These are phyloP conservation scores for Anoplolepis gracilipes DNA, from an alignment of 1,140 invertebrate species.

Conservation along the genomic window DNA sequence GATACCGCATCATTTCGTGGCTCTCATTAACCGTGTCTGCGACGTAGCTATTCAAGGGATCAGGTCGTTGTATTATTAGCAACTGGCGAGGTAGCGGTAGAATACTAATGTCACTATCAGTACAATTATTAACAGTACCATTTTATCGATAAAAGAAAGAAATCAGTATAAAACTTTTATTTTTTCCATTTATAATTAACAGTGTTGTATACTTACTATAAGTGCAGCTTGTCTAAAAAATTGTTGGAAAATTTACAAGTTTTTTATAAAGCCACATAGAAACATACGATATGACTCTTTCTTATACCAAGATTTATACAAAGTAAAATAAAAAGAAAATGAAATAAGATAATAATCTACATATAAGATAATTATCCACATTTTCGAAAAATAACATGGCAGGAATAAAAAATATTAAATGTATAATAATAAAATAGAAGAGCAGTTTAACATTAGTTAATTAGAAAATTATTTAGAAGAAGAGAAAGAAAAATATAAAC, in stretches of 20 bases:
- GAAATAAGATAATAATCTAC: too few species aligned
- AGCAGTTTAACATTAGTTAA: neutral
- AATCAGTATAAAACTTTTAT: constrained; percentile 2
- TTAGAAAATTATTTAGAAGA: neutral
- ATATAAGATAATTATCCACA: too few species aligned
- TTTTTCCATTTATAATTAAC: constrained; percentile 7
- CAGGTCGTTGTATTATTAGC: constrained; percentile 40
- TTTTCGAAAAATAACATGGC: neutral
- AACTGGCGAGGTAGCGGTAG: neutral
- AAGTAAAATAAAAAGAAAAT: too few species aligned
- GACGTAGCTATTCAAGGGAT: constrained; percentile 36
- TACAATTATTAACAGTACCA: neutral
- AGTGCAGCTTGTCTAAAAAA: neutral
- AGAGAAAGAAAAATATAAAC: neutral
- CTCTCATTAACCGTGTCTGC: constrained; percentile 18
- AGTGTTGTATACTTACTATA: neutral
- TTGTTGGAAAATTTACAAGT: neutral
- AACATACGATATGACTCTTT: neutral
- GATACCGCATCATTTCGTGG: constrained; percentile 20
- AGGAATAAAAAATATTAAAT: neutral
- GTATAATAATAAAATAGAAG: neutral
- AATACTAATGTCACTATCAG: constrained; percentile 33
- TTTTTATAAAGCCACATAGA: neutral
- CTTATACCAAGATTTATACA: too few species aligned
- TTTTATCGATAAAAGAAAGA: neutral